A percentile compares a stretch with the other conserved stretches of the same genome.
phyloP scores from a whole-genome alignment of 2,113 vertebrate genomes.

The Vireo altiloquus region DNA sequence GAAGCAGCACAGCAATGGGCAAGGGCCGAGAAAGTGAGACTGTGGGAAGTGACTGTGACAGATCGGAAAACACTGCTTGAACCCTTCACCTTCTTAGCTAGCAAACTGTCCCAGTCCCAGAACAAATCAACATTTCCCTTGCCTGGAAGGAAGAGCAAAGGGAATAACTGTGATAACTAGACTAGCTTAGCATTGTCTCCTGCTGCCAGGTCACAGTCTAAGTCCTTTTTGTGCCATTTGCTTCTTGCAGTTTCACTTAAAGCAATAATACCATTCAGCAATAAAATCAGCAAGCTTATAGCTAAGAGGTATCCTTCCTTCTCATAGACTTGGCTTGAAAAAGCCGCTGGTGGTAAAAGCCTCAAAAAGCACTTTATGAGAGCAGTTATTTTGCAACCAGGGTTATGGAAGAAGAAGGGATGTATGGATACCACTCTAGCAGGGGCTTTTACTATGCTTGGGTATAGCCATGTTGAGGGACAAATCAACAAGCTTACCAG shows the following conservation, averaged over 20 bases:
- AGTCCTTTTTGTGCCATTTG: constrained; percentile 16
- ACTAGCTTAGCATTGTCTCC: background rate
- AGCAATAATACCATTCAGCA: constrained; percentile 47
- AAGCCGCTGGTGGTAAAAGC: background rate
- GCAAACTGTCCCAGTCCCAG: constrained; percentile 90
- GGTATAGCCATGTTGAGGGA: background rate
- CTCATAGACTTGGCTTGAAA: background rate
- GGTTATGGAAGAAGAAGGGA: background rate
- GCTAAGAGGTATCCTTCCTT: background rate
- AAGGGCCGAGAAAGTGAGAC: constrained; percentile 85
- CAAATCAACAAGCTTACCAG: background rate
- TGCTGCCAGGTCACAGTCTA: background rate
- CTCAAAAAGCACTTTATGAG: background rate
- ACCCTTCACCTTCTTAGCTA: constrained; percentile 89
- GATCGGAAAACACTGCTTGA: constrained; percentile 87
- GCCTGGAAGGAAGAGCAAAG: constrained; percentile 90
- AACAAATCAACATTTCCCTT: constrained; percentile 92
- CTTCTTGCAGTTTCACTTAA: constrained; percentile 6
- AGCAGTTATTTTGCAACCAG: background rate
- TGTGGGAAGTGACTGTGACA: constrained; percentile 92
- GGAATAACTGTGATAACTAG: constrained; percentile 84
- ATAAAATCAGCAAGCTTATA: constrained; percentile 28
- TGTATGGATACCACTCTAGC: background rate
- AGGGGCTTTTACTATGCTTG: background rate
- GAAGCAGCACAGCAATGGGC: constrained; percentile 92